Evolutionary conservation across 2,888 invertebrate species (phyloP).

Genomic region (Nycteola revayana): DNA sequence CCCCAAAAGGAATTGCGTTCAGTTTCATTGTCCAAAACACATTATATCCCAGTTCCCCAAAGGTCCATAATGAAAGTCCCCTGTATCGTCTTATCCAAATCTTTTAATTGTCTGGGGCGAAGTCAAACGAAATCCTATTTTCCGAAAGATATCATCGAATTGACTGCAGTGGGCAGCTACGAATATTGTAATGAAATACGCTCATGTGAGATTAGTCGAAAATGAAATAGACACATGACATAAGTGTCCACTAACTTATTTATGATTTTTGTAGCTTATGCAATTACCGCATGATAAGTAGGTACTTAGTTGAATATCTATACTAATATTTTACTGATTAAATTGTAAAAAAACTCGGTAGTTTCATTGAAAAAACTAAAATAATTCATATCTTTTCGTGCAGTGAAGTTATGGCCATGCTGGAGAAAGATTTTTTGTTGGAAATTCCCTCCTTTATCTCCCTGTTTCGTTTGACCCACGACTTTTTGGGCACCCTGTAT

Average conservation of each 20-base stretch:
- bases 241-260: too few species aligned
- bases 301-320: too few species aligned
- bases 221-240: constrained; percentile 1
- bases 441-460: not conserved
- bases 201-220: constrained; percentile 15
- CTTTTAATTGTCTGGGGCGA: constrained; percentile 32
- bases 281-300: too few species aligned
- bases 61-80: constrained; percentile 1
- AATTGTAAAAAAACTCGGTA: too few species aligned
- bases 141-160: constrained; percentile 35
- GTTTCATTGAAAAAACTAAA: not conserved
- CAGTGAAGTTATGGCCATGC: too few species aligned
- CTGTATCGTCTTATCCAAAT: constrained; percentile 25
- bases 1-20: too few species aligned
- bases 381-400: not conserved
- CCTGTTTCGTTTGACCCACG: too few species aligned
- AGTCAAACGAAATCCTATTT: constrained; percentile 28
- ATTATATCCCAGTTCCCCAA: not conserved
- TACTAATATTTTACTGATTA: too few species aligned
- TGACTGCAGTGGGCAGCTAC: constrained; percentile 17
- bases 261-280: too few species aligned
- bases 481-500: too few species aligned
- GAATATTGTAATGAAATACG: constrained; percentile 21
- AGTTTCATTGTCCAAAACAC: constrained; percentile 41
- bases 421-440: too few species aligned